Conservation (phyloP, 2,888 invertebrate species). For the Watsonalla binaria region DNA sequence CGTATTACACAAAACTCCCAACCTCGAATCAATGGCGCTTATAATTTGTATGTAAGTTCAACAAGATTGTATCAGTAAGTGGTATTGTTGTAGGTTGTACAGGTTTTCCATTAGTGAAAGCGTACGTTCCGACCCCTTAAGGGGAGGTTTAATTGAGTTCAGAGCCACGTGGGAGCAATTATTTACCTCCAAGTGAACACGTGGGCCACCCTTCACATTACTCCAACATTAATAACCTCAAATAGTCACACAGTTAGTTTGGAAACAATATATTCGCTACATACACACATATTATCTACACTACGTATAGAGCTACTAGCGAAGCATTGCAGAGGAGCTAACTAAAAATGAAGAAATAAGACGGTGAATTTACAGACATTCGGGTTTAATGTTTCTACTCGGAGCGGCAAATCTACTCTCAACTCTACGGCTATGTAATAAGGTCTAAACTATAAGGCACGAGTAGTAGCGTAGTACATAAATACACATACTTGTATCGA, state of each 20-base stretch:
- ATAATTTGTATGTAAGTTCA: conserved; percentile 8
- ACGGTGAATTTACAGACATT: conserved; percentile 73
- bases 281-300: conserved; percentile 22
- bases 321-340: conserved; percentile 68
- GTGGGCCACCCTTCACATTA: conserved; percentile 38
- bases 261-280: conserved; percentile 14
- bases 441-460: conserved; percentile 36
- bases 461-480: conserved; percentile 34
- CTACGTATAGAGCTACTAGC: conserved; percentile 45
- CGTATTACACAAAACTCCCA: too few relatives aligned
- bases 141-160: conserved; percentile 60
- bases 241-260: conserved; percentile 5
- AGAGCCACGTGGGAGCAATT: conserved; percentile 71
- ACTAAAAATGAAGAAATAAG: conserved; percentile 75
- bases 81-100: conserved; percentile 22
- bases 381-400: conserved; percentile 61
- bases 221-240: neutral
- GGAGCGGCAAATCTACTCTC: conserved; percentile 27
- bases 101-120: conserved; percentile 48
- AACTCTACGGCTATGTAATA: conserved; percentile 40
- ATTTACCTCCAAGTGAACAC: conserved; percentile 71
- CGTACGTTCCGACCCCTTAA: conserved; percentile 50
- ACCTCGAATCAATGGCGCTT: neutral
- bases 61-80: conserved; percentile 22
- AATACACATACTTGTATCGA: conserved; percentile 43